phyloP scores from a whole-genome alignment of 2,113 vertebrate genomes.

The Pseudopipra pipra region DNA sequence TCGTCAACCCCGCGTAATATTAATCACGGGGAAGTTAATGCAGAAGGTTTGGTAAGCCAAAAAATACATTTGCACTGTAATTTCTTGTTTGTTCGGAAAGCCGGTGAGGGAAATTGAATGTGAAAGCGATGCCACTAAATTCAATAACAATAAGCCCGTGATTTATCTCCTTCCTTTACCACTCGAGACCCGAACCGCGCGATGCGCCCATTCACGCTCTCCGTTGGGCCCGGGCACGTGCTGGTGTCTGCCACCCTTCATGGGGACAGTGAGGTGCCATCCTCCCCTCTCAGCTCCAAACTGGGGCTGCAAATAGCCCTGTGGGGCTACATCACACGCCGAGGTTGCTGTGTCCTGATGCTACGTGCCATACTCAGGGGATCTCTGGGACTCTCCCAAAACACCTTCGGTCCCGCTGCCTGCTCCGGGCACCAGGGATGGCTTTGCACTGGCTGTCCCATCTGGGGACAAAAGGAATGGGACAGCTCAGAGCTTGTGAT shows the following conservation, averaged over 20 bases:
- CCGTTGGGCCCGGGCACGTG: accelerated
- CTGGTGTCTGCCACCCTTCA: background rate
- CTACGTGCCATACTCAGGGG: accelerated
- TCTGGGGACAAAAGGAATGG: accelerated
- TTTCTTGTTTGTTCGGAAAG: constrained; percentile 66
- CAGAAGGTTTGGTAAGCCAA: constrained; percentile 54
- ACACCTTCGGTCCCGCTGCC: accelerated
- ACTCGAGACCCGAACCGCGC: constrained; percentile 14
- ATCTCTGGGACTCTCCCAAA: background rate
- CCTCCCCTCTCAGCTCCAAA: background rate
- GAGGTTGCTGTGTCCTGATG: accelerated
- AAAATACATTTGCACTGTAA: constrained; percentile 65
- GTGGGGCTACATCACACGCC: background rate
- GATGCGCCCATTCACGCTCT: background rate
- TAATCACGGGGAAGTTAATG: constrained; percentile 68
- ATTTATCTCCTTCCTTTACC: constrained; percentile 60
- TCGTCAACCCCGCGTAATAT: constrained; percentile 61
- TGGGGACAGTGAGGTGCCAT: background rate
- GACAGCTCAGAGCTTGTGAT: accelerated
- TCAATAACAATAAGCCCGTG: constrained; percentile 66
- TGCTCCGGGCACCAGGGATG: accelerated
- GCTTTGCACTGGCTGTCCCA: background rate
- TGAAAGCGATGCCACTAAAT: constrained; percentile 62
- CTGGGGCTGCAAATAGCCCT: background rate
- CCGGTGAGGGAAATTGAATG: constrained; percentile 20